Evolutionary conservation across 2,113 vertebrate species (phyloP), one percentile per base, ranked within the genome.

Genomic region (Ptilorrhoa leucosticta): DNA sequence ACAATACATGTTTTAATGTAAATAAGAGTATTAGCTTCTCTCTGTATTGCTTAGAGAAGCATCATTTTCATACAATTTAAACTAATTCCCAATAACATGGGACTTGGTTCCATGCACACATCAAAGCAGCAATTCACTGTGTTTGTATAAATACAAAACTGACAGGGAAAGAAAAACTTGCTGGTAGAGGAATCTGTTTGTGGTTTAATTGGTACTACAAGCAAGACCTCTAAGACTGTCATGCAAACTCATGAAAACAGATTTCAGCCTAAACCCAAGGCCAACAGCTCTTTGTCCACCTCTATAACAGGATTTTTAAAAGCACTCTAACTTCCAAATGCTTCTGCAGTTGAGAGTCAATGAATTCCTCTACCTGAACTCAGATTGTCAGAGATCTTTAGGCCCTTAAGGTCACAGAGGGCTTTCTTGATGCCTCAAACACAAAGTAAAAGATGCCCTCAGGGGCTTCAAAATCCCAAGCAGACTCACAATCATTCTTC

Each of bases 1-100:
- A 95, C 95, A 97, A 97, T 93, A 93, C 91, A 91, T 95, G 94
- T 91, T 98, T 96, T 96, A 97, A 97, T 61, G n/a, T 96, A 98
- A 98, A 97, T 97, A 97, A 83, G 87, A 61, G 86, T 97, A 71
- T 33, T 92, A 95, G 90, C 69, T 93, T 93, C 85, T 94, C 90
- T 96, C 90, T 87, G 23, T 78, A 81, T 68, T 96, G 96, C 95
- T 97, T 97, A 93, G 94, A 97, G 95, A 96, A 93, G 75, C 91
- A 94, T 93, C 42, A 69, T 91, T 94, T 97, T 97, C 91, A 97
- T 93, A 96, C 93, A 94, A 96, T 89, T 97, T 95, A 97, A 98
- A 95, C 92, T 90, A 91, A 96, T 95, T 96, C 94, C 82, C 87
- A 90, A 65, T 96, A 97, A 97, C 72, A 91, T 56, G 88, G 95